Evolutionary conservation across 2,888 invertebrate genomes (phyloP).

Genomic region (Melolontha melolontha): DNA sequence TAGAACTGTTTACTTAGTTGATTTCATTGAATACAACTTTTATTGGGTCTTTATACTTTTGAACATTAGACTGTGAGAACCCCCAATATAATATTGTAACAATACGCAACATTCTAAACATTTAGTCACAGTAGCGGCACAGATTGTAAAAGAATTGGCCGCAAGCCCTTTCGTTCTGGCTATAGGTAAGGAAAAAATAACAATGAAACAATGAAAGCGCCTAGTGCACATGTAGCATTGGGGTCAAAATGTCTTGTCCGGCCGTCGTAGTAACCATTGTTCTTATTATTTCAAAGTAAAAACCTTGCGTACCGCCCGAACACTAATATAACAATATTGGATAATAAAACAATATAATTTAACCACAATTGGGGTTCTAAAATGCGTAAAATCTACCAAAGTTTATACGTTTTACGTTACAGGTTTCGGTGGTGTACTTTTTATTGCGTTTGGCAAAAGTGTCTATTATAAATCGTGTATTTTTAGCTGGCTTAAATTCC

Average conservation of each 20-base stretch:
- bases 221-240: background rate
- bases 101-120: conserved; percentile 40
- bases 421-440: conserved; percentile 14
- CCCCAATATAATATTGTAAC: background rate
- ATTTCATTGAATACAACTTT: conserved; percentile 63
- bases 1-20: conserved; percentile 63
- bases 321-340: conserved; percentile 48
- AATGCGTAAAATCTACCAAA: conserved; percentile 44
- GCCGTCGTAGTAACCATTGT: conserved; percentile 26
- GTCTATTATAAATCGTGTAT: conserved; percentile 31
- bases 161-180: conserved; percentile 51
- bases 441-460: conserved; percentile 31
- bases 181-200: conserved; percentile 27
- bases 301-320: conserved; percentile 34
- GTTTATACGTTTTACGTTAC: conserved; percentile 3
- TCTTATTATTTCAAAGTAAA: conserved; percentile 36
- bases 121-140: conserved; percentile 49
- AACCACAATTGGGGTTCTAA: conserved; percentile 48
- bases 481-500: conserved; percentile 12
- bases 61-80: conserved; percentile 51
- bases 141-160: conserved; percentile 52
- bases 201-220: background rate
- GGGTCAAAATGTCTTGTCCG: conserved; percentile 1
- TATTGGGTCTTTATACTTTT: conserved; percentile 53
- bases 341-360: conserved; percentile 53